These are phyloP conservation scores for Loriculus beryllinus DNA, from an alignment of 2,797 vertebrate genomes.

Conservation along the genomic window DNA sequence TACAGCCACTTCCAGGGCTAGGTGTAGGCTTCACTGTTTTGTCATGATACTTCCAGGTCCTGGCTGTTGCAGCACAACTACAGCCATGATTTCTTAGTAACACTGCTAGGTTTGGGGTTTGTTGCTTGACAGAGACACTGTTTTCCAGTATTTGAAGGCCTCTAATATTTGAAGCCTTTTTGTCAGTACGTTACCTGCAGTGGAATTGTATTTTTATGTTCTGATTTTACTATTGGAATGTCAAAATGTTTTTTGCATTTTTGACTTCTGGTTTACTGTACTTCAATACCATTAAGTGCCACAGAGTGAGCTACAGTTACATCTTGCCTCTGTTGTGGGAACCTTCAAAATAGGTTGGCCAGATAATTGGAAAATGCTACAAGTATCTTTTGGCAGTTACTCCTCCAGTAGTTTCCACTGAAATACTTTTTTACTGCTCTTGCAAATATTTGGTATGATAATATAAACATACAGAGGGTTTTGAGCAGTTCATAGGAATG, in stretches of 20 bases:
- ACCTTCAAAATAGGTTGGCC: background rate
- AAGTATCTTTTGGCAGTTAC: background rate
- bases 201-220: background rate
- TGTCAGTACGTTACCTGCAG: background rate
- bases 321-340: background rate
- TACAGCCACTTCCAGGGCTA: background rate
- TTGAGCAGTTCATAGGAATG: background rate
- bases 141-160: background rate
- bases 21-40: background rate
- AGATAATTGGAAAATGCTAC: background rate
- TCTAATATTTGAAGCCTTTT: background rate
- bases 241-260: background rate
- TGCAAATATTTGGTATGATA: fast-evolving
- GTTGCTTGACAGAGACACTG: background rate
- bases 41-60: background rate
- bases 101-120: background rate
- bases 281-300: background rate
- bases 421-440: background rate
- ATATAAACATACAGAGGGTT: background rate
- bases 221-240: background rate
- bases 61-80: background rate
- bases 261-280: background rate
- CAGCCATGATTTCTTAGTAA: background rate
- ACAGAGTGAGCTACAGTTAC: background rate
- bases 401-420: background rate